Evolutionary conservation across 1,140 invertebrate genomes (phyloP), one percentile per base, ranked within the genome.

Genomic region (Marisa cornuarietis): DNA sequence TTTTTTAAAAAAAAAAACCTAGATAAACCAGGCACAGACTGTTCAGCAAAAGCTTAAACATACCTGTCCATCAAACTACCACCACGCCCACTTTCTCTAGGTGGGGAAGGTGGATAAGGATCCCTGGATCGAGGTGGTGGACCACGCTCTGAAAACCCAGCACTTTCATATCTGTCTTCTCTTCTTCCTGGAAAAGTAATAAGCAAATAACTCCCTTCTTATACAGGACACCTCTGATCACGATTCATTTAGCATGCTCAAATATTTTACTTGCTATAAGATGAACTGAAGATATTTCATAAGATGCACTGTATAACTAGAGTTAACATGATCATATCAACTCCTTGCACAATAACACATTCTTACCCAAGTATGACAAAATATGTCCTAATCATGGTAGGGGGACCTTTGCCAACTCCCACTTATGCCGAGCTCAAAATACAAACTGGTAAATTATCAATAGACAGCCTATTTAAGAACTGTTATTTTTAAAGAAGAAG

Each of bases 101-200:
- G 76, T 49, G 76, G 76, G 18, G 76, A 73, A 52, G 71, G 65
- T 16, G 31, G 61, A 26, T 77, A 77, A 10, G 49, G 20, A 49
- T 77, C 76, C 24, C 76, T 20, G 62, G 76, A 77, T 20, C 76
- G 76, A 13, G 76, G 65, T 24, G 76, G 76, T 16, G 76, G 76
- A 14, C 76, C 76, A 3, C 76, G 63, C 8, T 77, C 76, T 18
- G 76, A 54, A 51, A 51, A 66, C n/a, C 76, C 76, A 77, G 54
- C 11, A 18, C 63, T 51, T 13, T 77, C 76, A 26, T 77, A 77
- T 8, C 76, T 66, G 76, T 77, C 76, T 24, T 77, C 76, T 68
- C 76, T 20, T 24, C 76, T 26, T 54, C 76, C 76, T 77, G 76
- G 16, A 69, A 42, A 20, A 77, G 20, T 16, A 58, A 24, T 24